Evolutionary conservation across 2,888 invertebrate species (phyloP).

Genomic region (Ophonus ardosiacus): DNA sequence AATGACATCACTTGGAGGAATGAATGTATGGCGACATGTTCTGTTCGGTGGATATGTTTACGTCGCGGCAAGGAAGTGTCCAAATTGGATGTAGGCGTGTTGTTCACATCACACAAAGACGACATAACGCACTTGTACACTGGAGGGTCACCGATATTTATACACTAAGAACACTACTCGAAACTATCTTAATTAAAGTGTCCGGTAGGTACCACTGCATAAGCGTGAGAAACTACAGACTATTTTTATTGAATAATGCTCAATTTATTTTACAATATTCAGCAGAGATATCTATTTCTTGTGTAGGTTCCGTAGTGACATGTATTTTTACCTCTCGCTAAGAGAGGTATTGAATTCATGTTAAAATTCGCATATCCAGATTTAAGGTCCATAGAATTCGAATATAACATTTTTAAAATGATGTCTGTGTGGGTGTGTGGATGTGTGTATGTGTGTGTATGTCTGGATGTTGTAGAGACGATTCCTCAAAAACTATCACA

Average conservation of each 20-base stretch:
- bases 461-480: no score
- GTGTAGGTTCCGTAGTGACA: no score
- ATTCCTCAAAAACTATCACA: no score
- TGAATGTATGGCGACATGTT: constrained; percentile 18
- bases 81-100: constrained; percentile 49
- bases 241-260: neutral
- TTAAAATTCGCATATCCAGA: no score
- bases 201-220: neutral
- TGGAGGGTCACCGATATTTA: constrained; percentile 42
- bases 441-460: no score
- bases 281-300: no score
- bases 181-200: neutral
- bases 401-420: no score
- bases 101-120: constrained; percentile 16
- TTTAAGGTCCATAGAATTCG: no score
- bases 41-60: neutral
- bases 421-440: no score
- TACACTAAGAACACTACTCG: constrained; percentile 1
- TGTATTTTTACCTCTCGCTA: no score
- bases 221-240: neutral
- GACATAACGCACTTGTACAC: neutral
- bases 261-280: neutral
- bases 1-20: constrained; percentile 25
- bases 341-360: no score
- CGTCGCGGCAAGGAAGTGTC: constrained; percentile 49